phyloP scores from a whole-genome alignment of 2,888 invertebrate species.

The Limnephilus marmoratus region DNA sequence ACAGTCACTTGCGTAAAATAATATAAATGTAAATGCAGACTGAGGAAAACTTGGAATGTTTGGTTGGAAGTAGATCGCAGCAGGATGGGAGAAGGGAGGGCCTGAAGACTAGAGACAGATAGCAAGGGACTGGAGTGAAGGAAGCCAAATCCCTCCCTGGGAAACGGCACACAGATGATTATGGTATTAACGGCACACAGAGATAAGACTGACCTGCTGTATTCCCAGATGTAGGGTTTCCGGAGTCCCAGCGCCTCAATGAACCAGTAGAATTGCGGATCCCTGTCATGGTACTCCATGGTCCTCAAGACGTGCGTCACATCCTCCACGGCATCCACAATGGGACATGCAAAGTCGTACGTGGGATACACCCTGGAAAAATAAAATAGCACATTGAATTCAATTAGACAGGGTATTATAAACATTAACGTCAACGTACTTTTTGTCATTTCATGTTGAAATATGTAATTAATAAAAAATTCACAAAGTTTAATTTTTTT shows the following conservation, averaged over 20 bases:
- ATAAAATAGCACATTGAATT: conserved; percentile 56
- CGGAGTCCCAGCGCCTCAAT: conserved; percentile 91
- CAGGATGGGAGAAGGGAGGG: too few species aligned
- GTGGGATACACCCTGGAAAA: conserved; percentile 95
- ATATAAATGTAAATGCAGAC: too few species aligned
- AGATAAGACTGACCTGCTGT: conserved; percentile 78
- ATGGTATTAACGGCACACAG: too few species aligned
- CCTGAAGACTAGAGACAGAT: too few species aligned
- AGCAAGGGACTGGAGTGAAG: background rate
- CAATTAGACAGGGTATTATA: background rate
- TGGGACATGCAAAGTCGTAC: conserved; percentile 99
- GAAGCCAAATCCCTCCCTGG: too few species aligned
- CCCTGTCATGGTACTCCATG: conserved; percentile 98
- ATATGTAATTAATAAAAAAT: too few species aligned
- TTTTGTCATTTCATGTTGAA: too few species aligned
- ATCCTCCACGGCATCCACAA: conserved; percentile 97
- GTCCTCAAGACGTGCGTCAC: conserved; percentile 98
- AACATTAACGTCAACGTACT: too few species aligned
- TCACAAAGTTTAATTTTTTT: too few species aligned
- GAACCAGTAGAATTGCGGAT: conserved; percentile 99
- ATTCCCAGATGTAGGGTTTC: conserved; percentile 97
- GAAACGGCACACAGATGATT: background rate
- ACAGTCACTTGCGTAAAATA: too few species aligned
- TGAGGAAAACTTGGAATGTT: too few species aligned
- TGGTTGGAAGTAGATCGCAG: too few species aligned